Evolutionary conservation across 1,140 invertebrate species (phyloP).

Genomic region (Medauroidea extradentata): DNA sequence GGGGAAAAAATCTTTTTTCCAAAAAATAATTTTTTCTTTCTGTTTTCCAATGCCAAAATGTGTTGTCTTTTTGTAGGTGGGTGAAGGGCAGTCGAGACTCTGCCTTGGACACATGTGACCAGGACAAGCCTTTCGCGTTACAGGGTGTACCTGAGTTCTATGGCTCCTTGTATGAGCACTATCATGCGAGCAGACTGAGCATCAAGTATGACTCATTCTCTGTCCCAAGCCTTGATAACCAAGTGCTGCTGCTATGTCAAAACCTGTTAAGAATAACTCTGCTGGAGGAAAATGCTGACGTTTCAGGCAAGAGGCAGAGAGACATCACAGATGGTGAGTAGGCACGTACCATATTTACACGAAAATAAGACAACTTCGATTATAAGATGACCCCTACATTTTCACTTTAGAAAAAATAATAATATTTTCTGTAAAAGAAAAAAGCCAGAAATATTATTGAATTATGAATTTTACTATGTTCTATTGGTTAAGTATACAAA

Average conservation of each 20-base stretch:
- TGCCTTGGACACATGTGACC: not conserved
- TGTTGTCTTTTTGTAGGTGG: slow-evolving; percentile 9
- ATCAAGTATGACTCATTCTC: slow-evolving; percentile 41
- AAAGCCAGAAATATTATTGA: no score
- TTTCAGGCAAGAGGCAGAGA: slow-evolving; percentile 4
- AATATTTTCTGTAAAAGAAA: no score
- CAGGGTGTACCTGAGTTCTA: slow-evolving; percentile 47
- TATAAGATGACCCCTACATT: no score
- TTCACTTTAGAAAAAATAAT: no score
- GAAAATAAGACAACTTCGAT: no score
- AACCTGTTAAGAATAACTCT: slow-evolving; percentile 42
- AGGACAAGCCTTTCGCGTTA: not conserved
- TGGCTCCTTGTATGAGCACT: slow-evolving; percentile 34
- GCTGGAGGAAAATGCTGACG: slow-evolving; percentile 37
- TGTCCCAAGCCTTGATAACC: slow-evolving; percentile 32
- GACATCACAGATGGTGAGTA: slow-evolving; percentile 40
- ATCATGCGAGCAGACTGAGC: slow-evolving; percentile 36
- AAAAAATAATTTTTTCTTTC: no score
- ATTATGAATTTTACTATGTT: no score
- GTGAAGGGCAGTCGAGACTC: slow-evolving; percentile 2
- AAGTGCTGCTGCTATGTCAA: slow-evolving; percentile 41
- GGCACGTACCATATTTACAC: no score
- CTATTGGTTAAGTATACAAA: no score
- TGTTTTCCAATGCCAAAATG: not conserved
- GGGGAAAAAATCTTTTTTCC: no score